phyloP scores from a whole-genome alignment of 2,113 vertebrate species.

The Tachysurus fulvidraco region DNA sequence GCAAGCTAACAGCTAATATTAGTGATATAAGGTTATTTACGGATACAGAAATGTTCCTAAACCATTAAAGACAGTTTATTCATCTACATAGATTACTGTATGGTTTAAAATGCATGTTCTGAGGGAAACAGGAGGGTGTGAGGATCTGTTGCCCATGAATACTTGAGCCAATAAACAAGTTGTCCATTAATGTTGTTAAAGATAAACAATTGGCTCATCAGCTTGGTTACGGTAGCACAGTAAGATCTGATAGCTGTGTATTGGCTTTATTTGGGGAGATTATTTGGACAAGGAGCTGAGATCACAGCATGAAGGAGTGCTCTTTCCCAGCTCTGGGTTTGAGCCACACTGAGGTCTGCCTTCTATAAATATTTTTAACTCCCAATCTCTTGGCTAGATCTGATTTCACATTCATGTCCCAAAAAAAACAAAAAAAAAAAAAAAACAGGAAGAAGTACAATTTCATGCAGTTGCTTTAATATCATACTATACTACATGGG shows the following conservation, averaged over 20 bases:
- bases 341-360: slow-evolving; percentile 21
- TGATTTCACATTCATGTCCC: slow-evolving; percentile 41
- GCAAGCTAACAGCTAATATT: not conserved
- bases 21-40: not conserved
- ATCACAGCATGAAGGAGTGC: slow-evolving; percentile 4
- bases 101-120: not conserved
- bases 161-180: slow-evolving; percentile 26
- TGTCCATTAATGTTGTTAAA: slow-evolving; percentile 14
- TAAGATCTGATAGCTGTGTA: slow-evolving; percentile 3
- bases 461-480: not conserved
- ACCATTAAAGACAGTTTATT: not conserved
- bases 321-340: not conserved
- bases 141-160: not conserved
- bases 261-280: slow-evolving; percentile 12
- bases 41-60: not conserved
- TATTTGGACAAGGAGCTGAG: slow-evolving; percentile 23
- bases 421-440: slow-evolving; percentile 30
- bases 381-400: slow-evolving; percentile 40
- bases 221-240: slow-evolving; percentile 7
- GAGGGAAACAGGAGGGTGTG: no score
- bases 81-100: not conserved
- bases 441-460: slow-evolving; percentile 3
- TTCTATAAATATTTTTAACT: slow-evolving; percentile 52
- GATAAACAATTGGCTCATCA: not conserved
- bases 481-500: not conserved